Base-by-base conservation (phyloP, 2,797 vertebrate genomes). In the Betta splendens region DNA sequence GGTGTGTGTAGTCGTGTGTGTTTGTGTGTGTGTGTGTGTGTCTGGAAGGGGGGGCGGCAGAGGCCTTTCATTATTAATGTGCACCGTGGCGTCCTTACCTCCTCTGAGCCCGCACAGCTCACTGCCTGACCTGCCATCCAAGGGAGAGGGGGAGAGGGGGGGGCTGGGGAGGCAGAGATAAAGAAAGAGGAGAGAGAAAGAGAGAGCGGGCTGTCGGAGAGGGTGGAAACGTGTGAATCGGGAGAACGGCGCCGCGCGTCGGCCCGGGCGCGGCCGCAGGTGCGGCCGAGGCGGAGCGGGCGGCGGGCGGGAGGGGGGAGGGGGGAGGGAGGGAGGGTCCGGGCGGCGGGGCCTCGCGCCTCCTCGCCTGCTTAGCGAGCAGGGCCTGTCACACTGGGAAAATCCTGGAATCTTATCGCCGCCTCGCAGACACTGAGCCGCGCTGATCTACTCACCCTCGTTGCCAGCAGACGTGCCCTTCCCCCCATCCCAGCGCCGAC, bases 31-130 rank as follows among this genome's bases (percentile, higher is more conserved):
- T 66, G 55, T 68, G 64, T 50, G 55, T 50, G 71, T 68, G 72
- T 60, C 69, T 39, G 42, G 69, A n/a, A n/a, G n/a, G 53, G 70
- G 75, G 59, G 87, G 89, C 80, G 88, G 90, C 90, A 88, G 87
- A 91, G 91, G 89, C 90, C 89, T 91, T 93, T 90, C 92, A 93
- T 93, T 93, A 93, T 93, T 93, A 93, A 93, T 93, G 91, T 90
- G 92, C 86, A 89, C 90, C 91, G 84, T 86, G 89, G 89, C 89
- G 88, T 92, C 90, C 91, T 90, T 89, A 87, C 89, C 90, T 91
- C 91, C 90, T 92, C 91, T 87, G 88, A 90, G 88, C 89, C 89
- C 87, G 83, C 90, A 90, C 91, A 91, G 90, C 92, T 91, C 91
- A 90, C 90, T 89, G 90, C 89, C 91, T 90, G 88, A 91, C 91